Conservation (phyloP, 1,140 invertebrate genomes). For the Heliconius hermathena region DNA sequence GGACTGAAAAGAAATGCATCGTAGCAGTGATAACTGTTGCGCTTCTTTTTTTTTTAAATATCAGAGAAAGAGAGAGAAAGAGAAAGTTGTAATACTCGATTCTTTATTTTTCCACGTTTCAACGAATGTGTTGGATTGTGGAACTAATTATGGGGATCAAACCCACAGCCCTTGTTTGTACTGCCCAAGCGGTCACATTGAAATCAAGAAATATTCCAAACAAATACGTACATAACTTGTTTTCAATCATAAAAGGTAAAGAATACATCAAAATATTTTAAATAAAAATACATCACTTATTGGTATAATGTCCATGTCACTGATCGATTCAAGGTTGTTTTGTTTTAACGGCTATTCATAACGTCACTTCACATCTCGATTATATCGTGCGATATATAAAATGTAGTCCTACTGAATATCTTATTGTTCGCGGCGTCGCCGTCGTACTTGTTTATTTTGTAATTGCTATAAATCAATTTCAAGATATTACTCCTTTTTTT, state of each 20-base stretch:
- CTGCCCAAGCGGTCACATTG: not conserved
- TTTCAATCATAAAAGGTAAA: slow-evolving; percentile 4
- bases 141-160: too few species aligned
- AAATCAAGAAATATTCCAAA: not conserved
- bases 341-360: slow-evolving; percentile 35
- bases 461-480: slow-evolving; percentile 31
- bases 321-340: slow-evolving; percentile 53
- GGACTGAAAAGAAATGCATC: too few species aligned
- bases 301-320: slow-evolving; percentile 46
- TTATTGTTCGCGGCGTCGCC: slow-evolving; percentile 26
- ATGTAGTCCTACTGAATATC: slow-evolving; percentile 13
- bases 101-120: too few species aligned
- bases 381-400: slow-evolving; percentile 28
- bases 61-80: too few species aligned
- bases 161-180: too few species aligned
- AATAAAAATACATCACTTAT: slow-evolving; percentile 23
- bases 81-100: too few species aligned
- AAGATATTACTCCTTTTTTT: slow-evolving; percentile 4
- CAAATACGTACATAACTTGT: not conserved
- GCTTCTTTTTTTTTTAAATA: too few species aligned
- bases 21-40: too few species aligned
- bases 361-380: slow-evolving; percentile 24
- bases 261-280: slow-evolving; percentile 25
- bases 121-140: too few species aligned
- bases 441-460: slow-evolving; percentile 33